These are phyloP conservation scores for Sycophila texana DNA, from an alignment of 2,888 invertebrate species.

Conservation along the genomic window DNA sequence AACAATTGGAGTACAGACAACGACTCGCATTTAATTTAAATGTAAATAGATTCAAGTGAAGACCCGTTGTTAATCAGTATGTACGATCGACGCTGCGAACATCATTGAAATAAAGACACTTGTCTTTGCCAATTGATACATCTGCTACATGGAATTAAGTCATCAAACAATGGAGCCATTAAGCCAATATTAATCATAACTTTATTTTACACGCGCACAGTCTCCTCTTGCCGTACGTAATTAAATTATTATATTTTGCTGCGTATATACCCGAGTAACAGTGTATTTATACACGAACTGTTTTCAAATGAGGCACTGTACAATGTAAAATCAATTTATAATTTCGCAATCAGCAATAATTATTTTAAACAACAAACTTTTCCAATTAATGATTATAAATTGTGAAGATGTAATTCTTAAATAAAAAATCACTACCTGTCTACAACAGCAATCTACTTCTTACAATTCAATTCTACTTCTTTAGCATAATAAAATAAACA, in stretches of 20 bases:
- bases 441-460: too few species aligned
- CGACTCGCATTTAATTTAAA: neutral
- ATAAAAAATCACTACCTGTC: too few species aligned
- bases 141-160: conserved; percentile 11
- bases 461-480: too few species aligned
- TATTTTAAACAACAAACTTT: neutral
- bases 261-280: neutral
- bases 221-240: too few species aligned
- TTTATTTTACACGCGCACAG: neutral
- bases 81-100: neutral
- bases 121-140: conserved; percentile 15
- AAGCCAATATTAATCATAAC: neutral
- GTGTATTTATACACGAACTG: neutral
- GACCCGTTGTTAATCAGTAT: neutral
- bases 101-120: conserved; percentile 10
- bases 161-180: neutral
- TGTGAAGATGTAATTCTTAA: too few species aligned
- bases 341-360: neutral
- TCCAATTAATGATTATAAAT: too few species aligned
- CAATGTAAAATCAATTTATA: neutral
- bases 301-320: neutral
- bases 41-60: neutral
- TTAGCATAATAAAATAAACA: too few species aligned
- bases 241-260: too few species aligned
- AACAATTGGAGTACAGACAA: neutral